Percentiles rank a stretch among this genome's conserved stretches.
phyloP scores from a whole-genome alignment of 2,113 vertebrate genomes.

The Anas platyrhynchos region DNA sequence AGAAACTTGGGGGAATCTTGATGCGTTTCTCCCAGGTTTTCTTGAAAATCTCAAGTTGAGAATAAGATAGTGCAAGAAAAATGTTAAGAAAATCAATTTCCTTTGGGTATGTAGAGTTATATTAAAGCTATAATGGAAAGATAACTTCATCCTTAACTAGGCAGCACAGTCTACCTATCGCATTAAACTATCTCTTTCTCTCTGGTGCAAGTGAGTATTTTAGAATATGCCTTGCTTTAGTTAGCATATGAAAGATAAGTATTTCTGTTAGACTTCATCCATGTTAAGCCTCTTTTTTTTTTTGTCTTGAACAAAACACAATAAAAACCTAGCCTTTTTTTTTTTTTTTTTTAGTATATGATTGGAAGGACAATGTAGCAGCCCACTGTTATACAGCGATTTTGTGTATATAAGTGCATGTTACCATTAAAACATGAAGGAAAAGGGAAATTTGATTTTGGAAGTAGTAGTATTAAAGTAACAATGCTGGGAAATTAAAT shows the following conservation, averaged over 20 bases:
- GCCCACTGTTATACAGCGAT: not conserved
- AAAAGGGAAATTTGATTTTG: conserved; percentile 47
- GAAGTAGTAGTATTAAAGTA: not conserved
- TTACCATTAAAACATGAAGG: not conserved
- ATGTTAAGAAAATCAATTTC: conserved; percentile 33
- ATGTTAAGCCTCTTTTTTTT: not conserved
- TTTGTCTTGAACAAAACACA: not conserved
- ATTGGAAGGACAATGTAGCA: not conserved
- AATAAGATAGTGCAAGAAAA: not conserved
- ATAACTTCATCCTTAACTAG: conserved; percentile 36
- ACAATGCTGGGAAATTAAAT: not conserved
- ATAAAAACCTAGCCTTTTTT: not conserved
- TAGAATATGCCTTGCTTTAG: conserved; percentile 3
- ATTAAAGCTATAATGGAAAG: conserved; percentile 25
- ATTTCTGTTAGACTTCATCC: not conserved
- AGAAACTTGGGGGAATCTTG: not conserved
- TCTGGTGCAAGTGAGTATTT: not conserved
- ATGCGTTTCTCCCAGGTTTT: conserved; percentile 13
- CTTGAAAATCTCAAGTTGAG: not conserved
- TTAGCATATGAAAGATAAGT: conserved; percentile 23
- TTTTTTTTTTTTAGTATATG: not conserved
- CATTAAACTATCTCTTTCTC: not conserved
- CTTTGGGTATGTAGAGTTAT: not conserved
- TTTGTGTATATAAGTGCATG: not conserved
- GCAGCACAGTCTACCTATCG: not conserved